Evolutionary conservation across 2,113 vertebrate genomes (phyloP).

Genomic region (Rhea pennata): DNA sequence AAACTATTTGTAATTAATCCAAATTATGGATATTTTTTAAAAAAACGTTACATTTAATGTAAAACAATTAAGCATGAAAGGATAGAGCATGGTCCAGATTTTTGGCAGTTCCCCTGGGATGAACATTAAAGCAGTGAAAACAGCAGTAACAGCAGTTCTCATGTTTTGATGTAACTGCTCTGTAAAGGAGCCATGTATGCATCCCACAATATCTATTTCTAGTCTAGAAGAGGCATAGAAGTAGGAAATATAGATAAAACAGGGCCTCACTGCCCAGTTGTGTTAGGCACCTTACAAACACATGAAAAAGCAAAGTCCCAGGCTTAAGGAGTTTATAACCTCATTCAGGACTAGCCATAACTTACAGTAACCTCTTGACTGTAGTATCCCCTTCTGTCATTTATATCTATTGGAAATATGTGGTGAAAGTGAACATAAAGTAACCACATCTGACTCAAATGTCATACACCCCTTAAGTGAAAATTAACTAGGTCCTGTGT

Average conservation of each 20-base stretch:
- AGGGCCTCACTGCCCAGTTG: not conserved
- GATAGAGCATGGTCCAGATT: not conserved
- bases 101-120: not conserved
- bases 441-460: slow-evolving; percentile 46
- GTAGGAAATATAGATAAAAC: not conserved
- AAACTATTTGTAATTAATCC: not conserved
- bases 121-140: not conserved
- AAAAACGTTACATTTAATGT: not conserved
- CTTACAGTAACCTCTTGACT: not conserved
- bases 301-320: not conserved
- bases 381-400: not conserved
- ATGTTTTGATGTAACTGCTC: not conserved
- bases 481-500: slow-evolving; percentile 37
- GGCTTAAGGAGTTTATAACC: not conserved
- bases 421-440: slow-evolving; percentile 12
- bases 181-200: not conserved
- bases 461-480: slow-evolving; percentile 26
- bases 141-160: not conserved
- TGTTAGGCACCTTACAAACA: not conserved
- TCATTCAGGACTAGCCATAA: not conserved
- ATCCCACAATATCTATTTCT: not conserved
- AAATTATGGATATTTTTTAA: not conserved
- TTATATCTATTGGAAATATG: not conserved
- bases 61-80: not conserved
- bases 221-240: not conserved